Evolutionary conservation across 1,140 invertebrate species (phyloP), one percentile per base, ranked within the genome.

Genomic region (Laupala kohalensis): DNA sequence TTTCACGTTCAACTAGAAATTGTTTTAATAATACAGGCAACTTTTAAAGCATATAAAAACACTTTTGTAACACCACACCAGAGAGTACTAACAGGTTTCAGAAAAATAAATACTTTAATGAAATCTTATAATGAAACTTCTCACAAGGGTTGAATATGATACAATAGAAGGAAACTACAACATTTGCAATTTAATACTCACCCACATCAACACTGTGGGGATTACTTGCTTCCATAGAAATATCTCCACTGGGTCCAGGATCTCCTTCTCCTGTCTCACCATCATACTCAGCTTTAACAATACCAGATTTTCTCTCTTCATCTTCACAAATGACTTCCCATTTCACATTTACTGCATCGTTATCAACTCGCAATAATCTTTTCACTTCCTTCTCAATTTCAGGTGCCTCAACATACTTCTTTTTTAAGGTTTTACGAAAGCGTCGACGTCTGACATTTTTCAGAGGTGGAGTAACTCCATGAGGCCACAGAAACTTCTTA

Each of bases 321-420:
- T 70, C 69, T 53, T 70, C 72, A 23, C 64, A 64, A 19, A 70
- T 67, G 6, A 72, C 89, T 80, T 98, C 95, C 89, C 92, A 98
- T 71, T 91, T 91, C 1, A 97, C 92, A 77, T 84, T 84, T 3
- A 92, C 89, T 12, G 95, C 94, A 79, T 97, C 94, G 79, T 94
- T 94, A 79, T 97, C 96, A n/a, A 89, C 89, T 75, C 94, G 85
- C 15, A 99, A 84, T 24, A 99, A 81, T 71, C 95, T 83, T 80
- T 97, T 97, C 19, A 89, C 87, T 85, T 98, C 96, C 80, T 98
- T 98, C 79, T 99, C 97, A 76, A 98, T 96, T 83, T 98, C 96
- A 1, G 95, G 95, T 66, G 95, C 94, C 82, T 99, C 97, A 1
- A 96, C 91, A 82, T 94, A 96, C 76, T 98, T 98, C 81, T 98